Conservation (phyloP, 2,888 invertebrate genomes). For the Psylliodes chrysocephalus region DNA sequence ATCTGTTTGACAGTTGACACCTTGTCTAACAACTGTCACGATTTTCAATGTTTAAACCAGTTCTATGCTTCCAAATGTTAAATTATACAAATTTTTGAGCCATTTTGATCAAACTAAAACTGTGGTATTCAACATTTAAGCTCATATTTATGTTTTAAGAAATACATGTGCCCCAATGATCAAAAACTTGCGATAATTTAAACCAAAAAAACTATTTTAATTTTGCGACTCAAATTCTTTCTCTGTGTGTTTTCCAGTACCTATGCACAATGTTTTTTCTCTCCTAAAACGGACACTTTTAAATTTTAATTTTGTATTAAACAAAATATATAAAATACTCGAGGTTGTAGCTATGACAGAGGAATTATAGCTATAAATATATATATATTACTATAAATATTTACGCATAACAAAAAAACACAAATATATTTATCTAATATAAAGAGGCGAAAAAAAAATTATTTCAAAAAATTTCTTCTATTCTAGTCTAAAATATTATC, state of each 20-base stretch:
- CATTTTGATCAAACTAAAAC: no score
- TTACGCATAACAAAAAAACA: constrained; percentile 20
- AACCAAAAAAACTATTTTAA: background rate
- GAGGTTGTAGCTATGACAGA: constrained; percentile 28
- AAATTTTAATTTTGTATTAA: constrained; percentile 12
- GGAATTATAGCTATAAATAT: constrained; percentile 18
- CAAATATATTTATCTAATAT: constrained; percentile 34
- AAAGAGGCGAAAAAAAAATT: constrained; percentile 18
- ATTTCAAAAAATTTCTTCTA: constrained; percentile 23
- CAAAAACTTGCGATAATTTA: background rate
- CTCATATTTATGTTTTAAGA: no score
- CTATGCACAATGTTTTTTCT: constrained; percentile 1
- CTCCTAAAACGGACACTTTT: constrained; percentile 1
- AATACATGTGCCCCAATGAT: no score
- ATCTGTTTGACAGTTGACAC: no score
- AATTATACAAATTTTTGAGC: no score
- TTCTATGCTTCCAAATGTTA: no score
- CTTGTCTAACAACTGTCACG: no score
- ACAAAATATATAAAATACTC: constrained; percentile 21
- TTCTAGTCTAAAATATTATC: constrained; percentile 34
- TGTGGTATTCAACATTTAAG: no score
- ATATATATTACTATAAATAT: constrained; percentile 29
- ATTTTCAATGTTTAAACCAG: no score
- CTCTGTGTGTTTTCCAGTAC: background rate
- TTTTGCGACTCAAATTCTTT: constrained; percentile 2